These are phyloP conservation scores for Prionailurus bengalensis DNA, from an alignment of 2,113 vertebrate genomes.

Conservation along the genomic window DNA sequence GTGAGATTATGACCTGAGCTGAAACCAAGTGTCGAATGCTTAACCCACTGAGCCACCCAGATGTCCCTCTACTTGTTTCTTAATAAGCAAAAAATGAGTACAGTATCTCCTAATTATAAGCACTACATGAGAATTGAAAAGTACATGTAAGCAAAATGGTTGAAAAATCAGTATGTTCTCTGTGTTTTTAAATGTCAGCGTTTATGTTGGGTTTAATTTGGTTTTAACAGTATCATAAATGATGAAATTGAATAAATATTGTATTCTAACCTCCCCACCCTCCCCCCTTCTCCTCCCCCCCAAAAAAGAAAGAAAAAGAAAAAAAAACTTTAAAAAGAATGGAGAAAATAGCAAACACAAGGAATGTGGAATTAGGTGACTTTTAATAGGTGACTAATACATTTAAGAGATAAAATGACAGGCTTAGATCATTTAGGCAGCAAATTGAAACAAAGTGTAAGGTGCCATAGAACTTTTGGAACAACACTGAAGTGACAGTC, in stretches of 20 bases:
- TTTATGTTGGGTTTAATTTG: constrained; percentile 83
- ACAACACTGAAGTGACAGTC: neutral
- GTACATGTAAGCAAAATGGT: constrained; percentile 74
- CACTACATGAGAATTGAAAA: constrained; percentile 85
- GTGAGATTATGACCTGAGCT: too few relatives aligned
- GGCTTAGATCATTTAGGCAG: neutral
- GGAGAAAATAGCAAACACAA: neutral
- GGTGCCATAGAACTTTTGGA: neutral
- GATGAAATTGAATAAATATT: constrained; percentile 87
- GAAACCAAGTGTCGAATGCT: too few relatives aligned
- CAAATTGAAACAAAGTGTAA: neutral
- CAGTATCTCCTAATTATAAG: constrained; percentile 75
- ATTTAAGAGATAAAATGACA: neutral
- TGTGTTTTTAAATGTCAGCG: constrained; percentile 81
- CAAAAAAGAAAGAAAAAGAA: too few relatives aligned
- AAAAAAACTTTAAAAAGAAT: neutral
- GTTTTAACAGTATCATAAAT: constrained; percentile 83
- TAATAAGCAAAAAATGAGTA: constrained; percentile 66
- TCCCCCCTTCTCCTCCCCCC: too few relatives aligned
- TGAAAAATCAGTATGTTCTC: constrained; percentile 78
- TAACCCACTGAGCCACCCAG: too few relatives aligned
- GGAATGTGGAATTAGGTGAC: neutral
- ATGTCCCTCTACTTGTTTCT: neutral
- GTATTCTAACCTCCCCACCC: constrained; percentile 55
- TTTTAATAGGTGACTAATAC: neutral